These are phyloP conservation scores for Cartodere bifasciata DNA, from an alignment of 2,888 invertebrate genomes.

Conservation along the genomic window DNA sequence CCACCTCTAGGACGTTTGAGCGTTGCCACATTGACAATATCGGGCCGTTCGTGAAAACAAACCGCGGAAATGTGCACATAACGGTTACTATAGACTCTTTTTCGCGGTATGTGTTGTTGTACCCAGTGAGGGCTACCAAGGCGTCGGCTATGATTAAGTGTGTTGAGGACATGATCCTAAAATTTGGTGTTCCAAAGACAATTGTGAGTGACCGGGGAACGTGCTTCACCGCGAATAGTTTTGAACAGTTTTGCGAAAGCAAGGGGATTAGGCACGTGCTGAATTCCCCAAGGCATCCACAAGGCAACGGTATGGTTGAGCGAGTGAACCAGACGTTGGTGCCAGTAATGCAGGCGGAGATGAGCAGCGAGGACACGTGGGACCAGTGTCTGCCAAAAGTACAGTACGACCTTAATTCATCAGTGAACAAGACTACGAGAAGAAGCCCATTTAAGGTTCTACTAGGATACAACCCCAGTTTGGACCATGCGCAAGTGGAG, in stretches of 20 bases:
- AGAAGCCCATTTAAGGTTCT: conserved; percentile 3
- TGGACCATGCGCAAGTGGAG: too few relatives aligned
- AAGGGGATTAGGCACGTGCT: conserved; percentile 5
- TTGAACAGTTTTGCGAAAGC: conserved; percentile 6
- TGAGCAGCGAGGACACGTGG: conserved; percentile 2
- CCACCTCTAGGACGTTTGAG: conserved; percentile 13
- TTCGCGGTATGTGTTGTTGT: conserved; percentile 16
- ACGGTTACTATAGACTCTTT: conserved; percentile 16
- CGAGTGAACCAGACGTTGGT: conserved; percentile 5
- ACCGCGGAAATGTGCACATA: conserved; percentile 16
- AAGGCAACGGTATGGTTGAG: conserved; percentile 8
- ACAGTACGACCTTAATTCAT: conserved; percentile 5
- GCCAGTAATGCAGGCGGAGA: conserved; percentile 3
- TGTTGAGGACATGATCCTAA: conserved; percentile 6
- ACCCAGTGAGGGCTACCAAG: conserved; percentile 8
- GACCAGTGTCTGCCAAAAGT: conserved; percentile 4
- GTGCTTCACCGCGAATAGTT: conserved; percentile 6
- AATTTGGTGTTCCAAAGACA: conserved; percentile 7
- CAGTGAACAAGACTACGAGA: conserved; percentile 6
- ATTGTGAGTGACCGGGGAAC: conserved; percentile 9
- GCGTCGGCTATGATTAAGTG: not conserved
- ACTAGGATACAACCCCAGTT: conserved; percentile 6
- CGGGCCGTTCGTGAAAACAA: conserved; percentile 15
- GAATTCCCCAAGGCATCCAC: conserved; percentile 4
- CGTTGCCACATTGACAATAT: conserved; percentile 15